phyloP scores from a whole-genome alignment of 2,888 invertebrate species.

The Harmothoe impar region DNA sequence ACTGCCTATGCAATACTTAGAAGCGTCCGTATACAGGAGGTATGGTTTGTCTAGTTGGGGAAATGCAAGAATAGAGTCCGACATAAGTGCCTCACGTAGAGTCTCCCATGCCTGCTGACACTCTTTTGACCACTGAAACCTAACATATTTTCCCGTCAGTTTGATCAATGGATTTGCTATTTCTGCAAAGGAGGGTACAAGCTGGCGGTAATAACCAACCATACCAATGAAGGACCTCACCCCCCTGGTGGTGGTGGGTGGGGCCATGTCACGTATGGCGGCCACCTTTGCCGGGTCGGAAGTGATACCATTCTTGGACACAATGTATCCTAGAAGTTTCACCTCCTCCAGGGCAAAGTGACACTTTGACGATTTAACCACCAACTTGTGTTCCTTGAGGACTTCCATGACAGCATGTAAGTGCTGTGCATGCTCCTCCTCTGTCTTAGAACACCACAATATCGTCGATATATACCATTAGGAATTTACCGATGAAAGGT shows the following conservation, averaged over 20 bases:
- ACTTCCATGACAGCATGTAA: neutral
- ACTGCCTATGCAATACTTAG: neutral
- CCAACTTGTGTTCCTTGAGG: neutral
- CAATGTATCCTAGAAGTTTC: neutral
- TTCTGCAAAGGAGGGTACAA: neutral
- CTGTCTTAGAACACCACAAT: neutral
- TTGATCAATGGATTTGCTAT: neutral
- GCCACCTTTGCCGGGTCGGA: neutral
- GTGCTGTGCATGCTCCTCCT: neutral
- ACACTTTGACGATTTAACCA: neutral
- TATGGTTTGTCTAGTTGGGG: slow-evolving; percentile 31
- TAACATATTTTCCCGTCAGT: neutral
- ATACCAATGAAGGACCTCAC: too few species aligned
- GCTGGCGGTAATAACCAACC: neutral
- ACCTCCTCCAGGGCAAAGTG: neutral
- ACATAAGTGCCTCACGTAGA: neutral
- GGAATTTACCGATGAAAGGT: neutral
- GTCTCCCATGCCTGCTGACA: neutral
- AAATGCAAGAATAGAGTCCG: neutral
- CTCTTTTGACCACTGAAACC: neutral
- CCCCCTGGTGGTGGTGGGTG: neutral
- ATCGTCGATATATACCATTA: neutral
- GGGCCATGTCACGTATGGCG: too few species aligned
- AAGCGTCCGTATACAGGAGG: slow-evolving; percentile 46
- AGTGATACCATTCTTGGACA: neutral